Evolutionary conservation across 2,888 invertebrate species (phyloP).

Genomic region (Amphimallon solstitiale): DNA sequence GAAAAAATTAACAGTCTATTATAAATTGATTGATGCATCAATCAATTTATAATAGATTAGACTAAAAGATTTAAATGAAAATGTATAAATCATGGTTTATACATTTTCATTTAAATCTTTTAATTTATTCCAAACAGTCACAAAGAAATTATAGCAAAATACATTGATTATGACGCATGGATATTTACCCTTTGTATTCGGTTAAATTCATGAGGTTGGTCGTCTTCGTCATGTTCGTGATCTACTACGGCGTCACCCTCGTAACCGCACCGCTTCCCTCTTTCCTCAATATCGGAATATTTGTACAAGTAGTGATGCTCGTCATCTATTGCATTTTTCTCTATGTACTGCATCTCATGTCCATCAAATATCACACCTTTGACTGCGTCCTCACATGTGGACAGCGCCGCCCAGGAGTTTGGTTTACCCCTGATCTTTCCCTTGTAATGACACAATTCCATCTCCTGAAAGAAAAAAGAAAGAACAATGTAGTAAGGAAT

Average conservation of each 20-base stretch:
- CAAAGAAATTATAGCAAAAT: too few species aligned
- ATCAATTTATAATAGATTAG: too few species aligned
- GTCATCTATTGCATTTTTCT: conserved; percentile 55
- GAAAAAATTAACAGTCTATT: too few species aligned
- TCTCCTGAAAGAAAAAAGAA: conserved; percentile 66
- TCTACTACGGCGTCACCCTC: conserved; percentile 48
- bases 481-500: too few species aligned
- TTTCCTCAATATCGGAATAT: conserved; percentile 68
- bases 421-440: conserved; percentile 77
- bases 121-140: too few species aligned
- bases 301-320: conserved; percentile 72
- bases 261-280: conserved; percentile 72
- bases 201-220: conserved; percentile 60
- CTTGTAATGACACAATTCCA: conserved; percentile 80
- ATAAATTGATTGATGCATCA: too few species aligned
- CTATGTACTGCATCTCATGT: conserved; percentile 77
- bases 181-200: conserved; percentile 73
- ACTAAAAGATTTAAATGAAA: too few species aligned
- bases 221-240: conserved; percentile 57
- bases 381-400: conserved; percentile 79
- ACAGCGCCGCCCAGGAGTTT: conserved; percentile 84
- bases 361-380: conserved; percentile 86
- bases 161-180: background rate
- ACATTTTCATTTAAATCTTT: too few species aligned
- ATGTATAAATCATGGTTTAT: too few species aligned